These are phyloP conservation scores for Polymixis flavicincta DNA, from an alignment of 2,888 invertebrate genomes.

Conservation along the genomic window DNA sequence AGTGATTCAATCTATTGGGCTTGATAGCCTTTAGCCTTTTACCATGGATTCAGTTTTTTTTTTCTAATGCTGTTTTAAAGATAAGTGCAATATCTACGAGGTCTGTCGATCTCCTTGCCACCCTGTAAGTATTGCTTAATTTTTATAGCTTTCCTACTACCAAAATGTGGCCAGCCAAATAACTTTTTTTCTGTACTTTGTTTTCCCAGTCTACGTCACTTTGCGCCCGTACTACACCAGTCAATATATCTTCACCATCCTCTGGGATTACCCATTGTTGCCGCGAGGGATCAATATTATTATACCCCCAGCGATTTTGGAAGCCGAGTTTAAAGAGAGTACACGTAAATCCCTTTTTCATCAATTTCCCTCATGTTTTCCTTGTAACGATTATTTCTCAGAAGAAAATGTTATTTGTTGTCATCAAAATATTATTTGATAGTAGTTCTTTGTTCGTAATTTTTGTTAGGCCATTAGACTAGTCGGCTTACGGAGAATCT, in stretches of 20 bases:
- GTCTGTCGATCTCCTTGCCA: too few species aligned
- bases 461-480: constrained; percentile 23
- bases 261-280: constrained; percentile 48
- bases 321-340: constrained; percentile 51
- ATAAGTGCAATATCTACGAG: too few species aligned
- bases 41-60: too few species aligned
- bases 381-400: constrained; percentile 34
- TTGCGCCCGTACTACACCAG: constrained; percentile 5
- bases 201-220: background rate
- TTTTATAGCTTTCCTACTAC: background rate
- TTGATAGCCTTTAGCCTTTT: too few species aligned
- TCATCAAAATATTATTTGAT: constrained; percentile 41
- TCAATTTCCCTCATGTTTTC: constrained; percentile 42
- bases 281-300: constrained; percentile 57
- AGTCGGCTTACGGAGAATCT: constrained; percentile 5
- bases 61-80: too few species aligned
- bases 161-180: background rate
- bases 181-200: background rate
- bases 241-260: constrained; percentile 33
- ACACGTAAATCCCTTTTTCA: constrained; percentile 58
- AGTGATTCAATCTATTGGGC: too few species aligned
- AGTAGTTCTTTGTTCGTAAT: constrained; percentile 29
- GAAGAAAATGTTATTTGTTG: constrained; percentile 30
- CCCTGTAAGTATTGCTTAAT: background rate
- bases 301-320: constrained; percentile 38